A percentile compares a stretch with the other conserved stretches of the same genome.
phyloP scores from a whole-genome alignment of 2,797 vertebrate genomes.

The Erpetoichthys calabaricus region DNA sequence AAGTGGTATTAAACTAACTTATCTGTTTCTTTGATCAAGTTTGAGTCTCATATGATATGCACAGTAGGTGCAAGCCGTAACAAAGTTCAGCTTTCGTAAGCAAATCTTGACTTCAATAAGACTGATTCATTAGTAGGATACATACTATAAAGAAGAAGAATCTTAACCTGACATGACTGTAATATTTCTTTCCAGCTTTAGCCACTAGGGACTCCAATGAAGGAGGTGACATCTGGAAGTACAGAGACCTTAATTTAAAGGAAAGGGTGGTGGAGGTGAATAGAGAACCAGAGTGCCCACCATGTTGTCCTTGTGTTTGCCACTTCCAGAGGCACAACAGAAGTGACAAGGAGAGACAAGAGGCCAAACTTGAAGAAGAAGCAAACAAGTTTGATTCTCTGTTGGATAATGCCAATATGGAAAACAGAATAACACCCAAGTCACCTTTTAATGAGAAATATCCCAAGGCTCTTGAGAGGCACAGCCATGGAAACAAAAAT shows the following conservation, averaged over 20 bases:
- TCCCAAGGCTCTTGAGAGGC: background rate
- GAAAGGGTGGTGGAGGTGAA: background rate
- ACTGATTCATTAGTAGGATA: background rate
- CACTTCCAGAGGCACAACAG: slow-evolving; percentile 1
- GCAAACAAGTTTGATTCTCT: no score
- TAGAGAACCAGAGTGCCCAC: background rate
- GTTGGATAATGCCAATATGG: background rate
- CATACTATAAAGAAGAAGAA: background rate
- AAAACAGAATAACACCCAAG: background rate
- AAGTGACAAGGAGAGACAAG: background rate
- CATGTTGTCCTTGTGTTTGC: slow-evolving; percentile 13
- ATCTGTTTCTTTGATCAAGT: no score
- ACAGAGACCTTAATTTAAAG: background rate
- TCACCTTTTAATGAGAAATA: background rate
- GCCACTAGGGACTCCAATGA: background rate
- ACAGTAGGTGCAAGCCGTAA: no score
- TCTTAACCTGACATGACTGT: background rate
- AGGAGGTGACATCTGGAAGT: background rate
- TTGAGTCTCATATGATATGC: no score
- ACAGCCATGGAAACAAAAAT: slow-evolving; percentile 1
- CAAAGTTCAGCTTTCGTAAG: no score
- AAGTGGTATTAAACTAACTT: no score
- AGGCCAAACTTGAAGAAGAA: background rate
- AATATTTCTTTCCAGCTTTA: background rate
- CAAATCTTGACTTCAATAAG: background rate